A percentile compares a stretch with the other conserved stretches of the same genome.
Evolutionary conservation across 1,140 invertebrate genomes (phyloP).

Genomic region (Drosophila littoralis): DNA sequence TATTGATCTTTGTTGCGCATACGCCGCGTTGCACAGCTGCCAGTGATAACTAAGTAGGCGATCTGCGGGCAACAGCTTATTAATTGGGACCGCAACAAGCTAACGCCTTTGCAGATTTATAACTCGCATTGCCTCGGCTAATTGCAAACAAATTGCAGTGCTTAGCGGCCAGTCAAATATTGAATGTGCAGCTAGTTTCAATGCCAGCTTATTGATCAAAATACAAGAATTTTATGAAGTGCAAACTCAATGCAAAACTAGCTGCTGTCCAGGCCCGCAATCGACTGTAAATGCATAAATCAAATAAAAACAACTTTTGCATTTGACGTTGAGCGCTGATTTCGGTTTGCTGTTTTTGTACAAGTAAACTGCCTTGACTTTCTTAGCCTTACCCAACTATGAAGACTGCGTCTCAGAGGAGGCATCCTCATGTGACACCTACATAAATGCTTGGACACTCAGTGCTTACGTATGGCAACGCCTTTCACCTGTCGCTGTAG

Average conservation of each 20-base stretch:
- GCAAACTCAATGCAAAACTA: constrained; percentile 58
- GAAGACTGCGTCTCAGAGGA: not conserved
- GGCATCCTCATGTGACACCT: constrained; percentile 49
- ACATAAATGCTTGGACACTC: constrained; percentile 23
- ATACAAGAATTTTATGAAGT: constrained; percentile 30
- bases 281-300: constrained; percentile 62
- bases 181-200: constrained; percentile 47
- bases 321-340: constrained; percentile 36
- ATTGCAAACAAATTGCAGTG: constrained; percentile 67
- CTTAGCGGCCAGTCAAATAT: constrained; percentile 36
- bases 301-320: constrained; percentile 67
- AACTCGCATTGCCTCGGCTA: constrained; percentile 48
- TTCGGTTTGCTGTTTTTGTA: constrained; percentile 32
- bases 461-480: constrained; percentile 12
- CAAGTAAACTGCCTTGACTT: constrained; percentile 69
- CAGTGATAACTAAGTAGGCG: constrained; percentile 53
- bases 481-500: constrained; percentile 54
- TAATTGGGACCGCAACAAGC: constrained; percentile 45
- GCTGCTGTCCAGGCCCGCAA: constrained; percentile 34
- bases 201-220: constrained; percentile 62
- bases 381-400: constrained; percentile 40
- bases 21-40: constrained; percentile 10
- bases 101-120: constrained; percentile 67
- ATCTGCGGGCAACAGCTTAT: constrained; percentile 62
- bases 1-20: constrained; percentile 28